A percentile compares a stretch with the other conserved stretches of the same genome.
Evolutionary conservation across 2,888 invertebrate genomes (phyloP).

Genomic region (Drosophila ustulata): DNA sequence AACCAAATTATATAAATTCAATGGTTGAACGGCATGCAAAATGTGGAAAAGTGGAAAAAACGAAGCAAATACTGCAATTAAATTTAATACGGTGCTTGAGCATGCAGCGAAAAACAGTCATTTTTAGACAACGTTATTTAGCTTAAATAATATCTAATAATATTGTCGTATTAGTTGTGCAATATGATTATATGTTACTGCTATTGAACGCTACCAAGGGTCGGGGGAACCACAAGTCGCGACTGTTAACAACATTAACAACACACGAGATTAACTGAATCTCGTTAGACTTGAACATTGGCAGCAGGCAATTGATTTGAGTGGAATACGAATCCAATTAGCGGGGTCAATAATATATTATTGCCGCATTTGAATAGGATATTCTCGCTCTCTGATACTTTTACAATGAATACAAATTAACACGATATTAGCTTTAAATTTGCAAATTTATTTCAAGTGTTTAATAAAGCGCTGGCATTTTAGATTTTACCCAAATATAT

Average conservation of each 20-base stretch:
- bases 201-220: neutral
- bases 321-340: neutral
- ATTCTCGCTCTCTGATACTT: neutral
- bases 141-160: slow-evolving; percentile 21
- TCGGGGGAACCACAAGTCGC: neutral
- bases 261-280: slow-evolving; percentile 2
- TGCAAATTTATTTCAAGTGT: neutral
- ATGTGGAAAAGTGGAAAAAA: slow-evolving; percentile 7
- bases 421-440: neutral
- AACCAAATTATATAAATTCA: slow-evolving; percentile 31
- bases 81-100: slow-evolving; percentile 24
- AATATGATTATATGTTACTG: slow-evolving; percentile 29
- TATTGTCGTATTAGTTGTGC: slow-evolving; percentile 34
- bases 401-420: neutral
- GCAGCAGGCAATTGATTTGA: neutral
- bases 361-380: neutral
- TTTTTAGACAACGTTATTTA: slow-evolving; percentile 17
- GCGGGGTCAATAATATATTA: slow-evolving; percentile 4
- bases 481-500: neutral
- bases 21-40: slow-evolving; percentile 18
- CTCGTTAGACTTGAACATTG: slow-evolving; percentile 9
- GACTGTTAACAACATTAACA: neutral
- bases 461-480: neutral
- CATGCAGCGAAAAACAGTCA: slow-evolving; percentile 23
- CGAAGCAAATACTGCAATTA: slow-evolving; percentile 15